These are phyloP conservation scores for Hypotaenidia okinawae DNA, from an alignment of 2,797 vertebrate species.

Conservation along the genomic window DNA sequence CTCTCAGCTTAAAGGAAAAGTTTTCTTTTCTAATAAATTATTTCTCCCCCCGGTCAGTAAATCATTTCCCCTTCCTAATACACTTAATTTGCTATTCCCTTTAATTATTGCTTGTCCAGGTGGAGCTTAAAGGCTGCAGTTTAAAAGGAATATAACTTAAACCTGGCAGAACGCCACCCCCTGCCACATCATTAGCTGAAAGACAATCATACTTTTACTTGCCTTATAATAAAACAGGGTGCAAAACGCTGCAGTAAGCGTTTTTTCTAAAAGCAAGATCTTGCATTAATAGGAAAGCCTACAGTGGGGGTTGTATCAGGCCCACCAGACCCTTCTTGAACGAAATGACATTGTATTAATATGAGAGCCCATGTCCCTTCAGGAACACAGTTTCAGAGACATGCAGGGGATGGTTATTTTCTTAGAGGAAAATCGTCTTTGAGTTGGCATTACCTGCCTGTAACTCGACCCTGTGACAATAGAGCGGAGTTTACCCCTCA, in stretches of 20 bases:
- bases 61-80: constrained; percentile 64
- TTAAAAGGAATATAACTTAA: constrained; percentile 36
- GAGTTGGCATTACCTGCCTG: background rate
- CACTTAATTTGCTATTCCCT: constrained; percentile 63
- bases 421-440: background rate
- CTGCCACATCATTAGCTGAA: constrained; percentile 55
- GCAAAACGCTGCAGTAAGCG: constrained; percentile 36
- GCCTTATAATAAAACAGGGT: constrained; percentile 41
- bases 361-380: background rate
- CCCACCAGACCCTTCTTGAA: background rate
- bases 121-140: constrained; percentile 56
- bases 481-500: background rate
- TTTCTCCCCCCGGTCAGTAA: constrained; percentile 63
- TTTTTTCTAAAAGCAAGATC: constrained; percentile 25
- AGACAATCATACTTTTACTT: constrained; percentile 48
- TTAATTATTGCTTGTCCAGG: constrained; percentile 68
- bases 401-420: background rate
- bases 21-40: constrained; percentile 70
- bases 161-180: constrained; percentile 35
- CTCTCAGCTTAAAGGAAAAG: constrained; percentile 33
- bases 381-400: background rate
- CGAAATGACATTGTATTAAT: background rate
- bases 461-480: background rate
- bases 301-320: background rate
- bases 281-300: background rate